Conservation (phyloP, 2,888 invertebrate genomes). For the Chymomyza procnemis region DNA sequence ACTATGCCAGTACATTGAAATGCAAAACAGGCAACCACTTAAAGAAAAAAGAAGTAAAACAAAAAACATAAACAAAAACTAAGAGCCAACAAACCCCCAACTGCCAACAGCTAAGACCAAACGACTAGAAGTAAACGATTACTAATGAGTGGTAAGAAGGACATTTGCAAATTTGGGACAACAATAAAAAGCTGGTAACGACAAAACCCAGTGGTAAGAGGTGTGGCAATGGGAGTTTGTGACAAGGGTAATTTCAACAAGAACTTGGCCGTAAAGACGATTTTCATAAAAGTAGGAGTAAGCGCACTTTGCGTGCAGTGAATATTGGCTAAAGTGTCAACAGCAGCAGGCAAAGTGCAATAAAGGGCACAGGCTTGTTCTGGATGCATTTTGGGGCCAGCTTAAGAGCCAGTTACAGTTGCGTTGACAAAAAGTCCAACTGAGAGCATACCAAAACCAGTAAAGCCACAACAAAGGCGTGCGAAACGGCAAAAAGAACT, state of each 20-base stretch:
- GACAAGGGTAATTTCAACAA: constrained; percentile 14
- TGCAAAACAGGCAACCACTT: neutral
- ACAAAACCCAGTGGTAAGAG: neutral
- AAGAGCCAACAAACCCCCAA: neutral
- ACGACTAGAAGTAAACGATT: constrained; percentile 49
- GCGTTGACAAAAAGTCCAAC: constrained; percentile 45
- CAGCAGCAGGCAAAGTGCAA: constrained; percentile 36
- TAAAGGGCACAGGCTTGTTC: constrained; percentile 14
- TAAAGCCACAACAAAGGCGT: constrained; percentile 67
- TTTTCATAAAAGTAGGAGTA: constrained; percentile 53
- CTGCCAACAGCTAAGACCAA: no score
- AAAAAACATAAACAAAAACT: neutral
- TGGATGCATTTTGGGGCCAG: constrained; percentile 52
- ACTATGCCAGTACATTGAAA: neutral
- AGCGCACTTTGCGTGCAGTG: constrained; percentile 47
- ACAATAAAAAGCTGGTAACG: constrained; percentile 51
- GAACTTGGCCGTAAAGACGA: constrained; percentile 25
- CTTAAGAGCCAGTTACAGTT: constrained; percentile 55
- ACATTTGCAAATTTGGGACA: constrained; percentile 43
- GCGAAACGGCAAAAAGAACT: constrained; percentile 62
- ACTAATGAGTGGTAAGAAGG: constrained; percentile 65
- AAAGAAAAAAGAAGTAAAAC: neutral
- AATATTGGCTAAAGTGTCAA: constrained; percentile 70
- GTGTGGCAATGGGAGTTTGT: neutral
- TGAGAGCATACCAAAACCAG: constrained; percentile 39